Conservation (phyloP, 2,888 invertebrate species). For the Tinea trinotella region DNA sequence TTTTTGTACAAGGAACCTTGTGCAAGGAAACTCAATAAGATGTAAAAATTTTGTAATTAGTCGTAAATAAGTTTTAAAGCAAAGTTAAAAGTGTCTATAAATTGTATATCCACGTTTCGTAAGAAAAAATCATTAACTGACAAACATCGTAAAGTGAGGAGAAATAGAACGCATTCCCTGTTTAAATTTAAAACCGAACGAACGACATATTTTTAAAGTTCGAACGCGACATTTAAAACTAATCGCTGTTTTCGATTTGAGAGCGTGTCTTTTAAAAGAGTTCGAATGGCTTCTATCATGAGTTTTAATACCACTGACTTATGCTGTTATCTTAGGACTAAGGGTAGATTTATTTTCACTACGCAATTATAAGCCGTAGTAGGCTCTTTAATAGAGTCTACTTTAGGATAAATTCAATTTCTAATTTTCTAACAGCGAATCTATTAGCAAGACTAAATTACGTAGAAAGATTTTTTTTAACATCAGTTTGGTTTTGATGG, state of each 20-base stretch:
- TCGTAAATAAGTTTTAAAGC: not conserved
- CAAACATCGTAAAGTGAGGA: conserved; percentile 65
- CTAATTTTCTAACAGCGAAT: no score
- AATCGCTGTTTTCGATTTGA: conserved; percentile 71
- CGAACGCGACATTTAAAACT: conserved; percentile 67
- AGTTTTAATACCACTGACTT: no score
- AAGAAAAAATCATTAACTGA: conserved; percentile 51
- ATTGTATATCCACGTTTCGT: conserved; percentile 42
- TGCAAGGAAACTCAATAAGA: no score
- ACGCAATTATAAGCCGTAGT: no score
- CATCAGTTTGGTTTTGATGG: no score
- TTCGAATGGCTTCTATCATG: conserved; percentile 54
- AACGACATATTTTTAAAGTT: conserved; percentile 70
- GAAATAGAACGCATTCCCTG: conserved; percentile 63
- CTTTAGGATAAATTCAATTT: no score
- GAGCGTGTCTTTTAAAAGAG: conserved; percentile 56
- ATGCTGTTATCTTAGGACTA: no score
- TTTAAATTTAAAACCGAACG: conserved; percentile 64
- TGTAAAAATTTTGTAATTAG: not conserved
- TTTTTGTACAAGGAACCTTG: no score
- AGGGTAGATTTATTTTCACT: no score
- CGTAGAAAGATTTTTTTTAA: no score
- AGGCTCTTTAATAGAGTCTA: no score
- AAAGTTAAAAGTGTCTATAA: conserved; percentile 28
- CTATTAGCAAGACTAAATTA: no score